These are phyloP conservation scores for Drosophila conformis DNA, from an alignment of 2,888 invertebrate genomes.

Conservation along the genomic window DNA sequence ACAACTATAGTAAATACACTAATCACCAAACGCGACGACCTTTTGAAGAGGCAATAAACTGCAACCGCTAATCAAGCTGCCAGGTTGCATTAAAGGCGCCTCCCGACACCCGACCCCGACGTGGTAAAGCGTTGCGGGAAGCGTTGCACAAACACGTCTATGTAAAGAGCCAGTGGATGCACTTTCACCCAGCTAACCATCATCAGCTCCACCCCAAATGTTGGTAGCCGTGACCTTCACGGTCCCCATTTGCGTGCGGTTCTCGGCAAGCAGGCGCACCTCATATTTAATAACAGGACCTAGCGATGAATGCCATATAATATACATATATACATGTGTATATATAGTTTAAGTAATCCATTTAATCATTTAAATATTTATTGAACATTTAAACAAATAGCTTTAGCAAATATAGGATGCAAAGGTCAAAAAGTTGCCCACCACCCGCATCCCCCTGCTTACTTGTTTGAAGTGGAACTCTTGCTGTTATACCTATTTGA, in stretches of 20 bases:
- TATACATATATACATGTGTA: neutral
- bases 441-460: neutral
- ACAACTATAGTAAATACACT: slow-evolving; percentile 19
- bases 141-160: neutral
- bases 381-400: neutral
- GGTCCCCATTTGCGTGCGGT: neutral
- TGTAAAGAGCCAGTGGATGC: slow-evolving; percentile 12
- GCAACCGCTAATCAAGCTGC: slow-evolving; percentile 82
- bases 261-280: neutral
- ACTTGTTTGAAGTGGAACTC: neutral
- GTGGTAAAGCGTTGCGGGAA: neutral
- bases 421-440: neutral
- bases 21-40: slow-evolving; percentile 56
- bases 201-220: neutral
- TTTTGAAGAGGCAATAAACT: slow-evolving; percentile 75
- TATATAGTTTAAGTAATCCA: neutral
- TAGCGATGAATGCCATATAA: neutral
- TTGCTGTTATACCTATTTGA: neutral
- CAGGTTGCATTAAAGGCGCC: slow-evolving; percentile 18
- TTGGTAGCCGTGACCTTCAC: slow-evolving; percentile 32
- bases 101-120: neutral
- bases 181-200: slow-evolving; percentile 31
- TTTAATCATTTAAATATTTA: neutral
- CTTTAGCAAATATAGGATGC: neutral
- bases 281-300: slow-evolving; percentile 1